Evolutionary conservation across 2,888 invertebrate genomes (phyloP).

Genomic region (Rhagonycha lutea): DNA sequence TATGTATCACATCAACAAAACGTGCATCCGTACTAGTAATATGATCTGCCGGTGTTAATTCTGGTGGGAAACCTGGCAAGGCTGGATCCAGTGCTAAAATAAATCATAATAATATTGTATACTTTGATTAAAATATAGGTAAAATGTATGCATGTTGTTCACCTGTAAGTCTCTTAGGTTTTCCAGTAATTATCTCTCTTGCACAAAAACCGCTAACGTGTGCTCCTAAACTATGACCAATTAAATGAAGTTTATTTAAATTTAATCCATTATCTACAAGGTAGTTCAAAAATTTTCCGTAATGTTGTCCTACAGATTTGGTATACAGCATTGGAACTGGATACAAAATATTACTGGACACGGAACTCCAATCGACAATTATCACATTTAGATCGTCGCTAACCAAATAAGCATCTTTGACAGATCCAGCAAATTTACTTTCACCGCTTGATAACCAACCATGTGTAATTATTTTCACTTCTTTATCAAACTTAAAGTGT

Average conservation of each 20-base stretch:
- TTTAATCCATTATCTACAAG: constrained; percentile 48
- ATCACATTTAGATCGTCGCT: constrained; percentile 58
- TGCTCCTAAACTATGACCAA: constrained; percentile 66
- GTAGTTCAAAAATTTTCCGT: constrained; percentile 55
- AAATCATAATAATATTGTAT: not conserved
- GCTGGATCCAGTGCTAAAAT: constrained; percentile 65
- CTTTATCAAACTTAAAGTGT: constrained; percentile 5
- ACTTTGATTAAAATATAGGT: not conserved
- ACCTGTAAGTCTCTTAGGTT: constrained; percentile 43
- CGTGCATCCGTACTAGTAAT: constrained; percentile 71
- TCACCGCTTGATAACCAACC: constrained; percentile 58
- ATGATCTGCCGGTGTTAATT: constrained; percentile 42
- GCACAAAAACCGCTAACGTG: constrained; percentile 58
- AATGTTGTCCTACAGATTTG: constrained; percentile 58
- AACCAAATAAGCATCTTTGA: constrained; percentile 56
- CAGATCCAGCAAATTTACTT: constrained; percentile 52
- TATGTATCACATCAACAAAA: constrained; percentile 89
- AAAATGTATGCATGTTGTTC: not conserved
- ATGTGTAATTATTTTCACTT: constrained; percentile 60
- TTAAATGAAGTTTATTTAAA: constrained; percentile 57
- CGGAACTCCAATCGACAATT: constrained; percentile 46
- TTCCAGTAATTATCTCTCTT: constrained; percentile 28
- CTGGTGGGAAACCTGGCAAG: constrained; percentile 62
- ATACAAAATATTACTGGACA: constrained; percentile 43
- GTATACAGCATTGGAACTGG: constrained; percentile 49